A percentile compares a stretch with the other conserved stretches of the same genome.
These are phyloP conservation scores for Alviniconcha strummeri DNA, from an alignment of 2,888 invertebrate genomes.

Conservation along the genomic window DNA sequence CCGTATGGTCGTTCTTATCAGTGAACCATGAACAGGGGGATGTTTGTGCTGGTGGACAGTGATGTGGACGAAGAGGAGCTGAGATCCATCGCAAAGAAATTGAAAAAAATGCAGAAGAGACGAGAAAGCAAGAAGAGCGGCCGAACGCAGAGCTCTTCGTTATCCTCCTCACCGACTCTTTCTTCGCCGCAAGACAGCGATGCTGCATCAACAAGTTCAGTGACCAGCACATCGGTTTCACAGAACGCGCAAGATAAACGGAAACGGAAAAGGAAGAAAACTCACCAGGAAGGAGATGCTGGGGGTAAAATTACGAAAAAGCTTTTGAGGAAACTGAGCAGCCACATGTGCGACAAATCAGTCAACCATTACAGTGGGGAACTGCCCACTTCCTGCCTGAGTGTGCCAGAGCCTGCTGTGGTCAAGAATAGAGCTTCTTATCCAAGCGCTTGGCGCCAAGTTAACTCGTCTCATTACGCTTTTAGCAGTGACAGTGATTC, in stretches of 20 bases:
- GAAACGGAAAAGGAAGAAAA: not conserved
- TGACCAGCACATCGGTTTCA: too few relatives aligned
- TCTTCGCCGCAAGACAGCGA: not conserved
- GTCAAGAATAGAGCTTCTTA: too few relatives aligned
- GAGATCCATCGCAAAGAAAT: not conserved
- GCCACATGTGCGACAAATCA: not conserved
- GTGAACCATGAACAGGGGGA: not conserved
- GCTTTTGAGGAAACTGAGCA: too few relatives aligned
- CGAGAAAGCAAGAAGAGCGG: not conserved
- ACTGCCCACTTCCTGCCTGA: too few relatives aligned
- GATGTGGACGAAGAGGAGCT: constrained; percentile 23
- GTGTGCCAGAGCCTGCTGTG: too few relatives aligned
- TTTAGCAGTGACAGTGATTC: not conserved
- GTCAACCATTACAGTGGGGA: not conserved
- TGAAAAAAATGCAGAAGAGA: not conserved
- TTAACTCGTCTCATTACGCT: not conserved
- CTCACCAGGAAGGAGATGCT: not conserved
- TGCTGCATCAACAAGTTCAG: not conserved
- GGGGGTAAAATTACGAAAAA: not conserved
- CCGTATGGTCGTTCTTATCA: too few relatives aligned
- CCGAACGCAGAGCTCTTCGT: not conserved
- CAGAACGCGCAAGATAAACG: not conserved
- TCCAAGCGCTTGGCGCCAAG: not conserved
- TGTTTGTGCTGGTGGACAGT: constrained; percentile 23
- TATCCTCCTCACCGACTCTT: not conserved